Conservation (phyloP, 2,888 invertebrate species). For the Strigamia maritima region DNA sequence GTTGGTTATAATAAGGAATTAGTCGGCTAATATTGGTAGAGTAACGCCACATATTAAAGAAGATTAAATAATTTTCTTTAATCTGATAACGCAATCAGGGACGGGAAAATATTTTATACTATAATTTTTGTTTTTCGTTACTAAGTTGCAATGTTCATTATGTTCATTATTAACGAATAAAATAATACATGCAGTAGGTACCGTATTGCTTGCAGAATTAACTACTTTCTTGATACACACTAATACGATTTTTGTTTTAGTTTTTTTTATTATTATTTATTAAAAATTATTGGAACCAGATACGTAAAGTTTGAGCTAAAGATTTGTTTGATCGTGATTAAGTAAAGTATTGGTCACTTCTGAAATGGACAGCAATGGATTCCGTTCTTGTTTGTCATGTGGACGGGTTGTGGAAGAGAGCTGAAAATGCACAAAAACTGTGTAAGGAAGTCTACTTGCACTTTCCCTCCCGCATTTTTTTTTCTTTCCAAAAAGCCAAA, state of each 20-base stretch:
- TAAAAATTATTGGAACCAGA: too few relatives aligned
- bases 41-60: too few relatives aligned
- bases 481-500: not conserved
- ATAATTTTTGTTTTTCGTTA: not conserved
- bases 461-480: not conserved
- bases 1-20: too few relatives aligned
- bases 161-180: not conserved
- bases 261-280: too few relatives aligned
- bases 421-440: constrained; percentile 22
- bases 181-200: not conserved
- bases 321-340: constrained; percentile 56
- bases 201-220: not conserved
- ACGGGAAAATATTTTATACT: not conserved
- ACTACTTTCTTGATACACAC: not conserved
- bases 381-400: constrained; percentile 61
- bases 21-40: too few relatives aligned
- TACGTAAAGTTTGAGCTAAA: constrained; percentile 20
- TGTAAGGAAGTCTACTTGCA: not conserved
- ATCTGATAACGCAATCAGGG: not conserved
- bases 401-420: constrained; percentile 31
- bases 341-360: constrained; percentile 73
- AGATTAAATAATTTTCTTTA: too few relatives aligned
- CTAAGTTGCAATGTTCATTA: not conserved
- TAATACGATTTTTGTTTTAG: not conserved
- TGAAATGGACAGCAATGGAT: constrained; percentile 71